These are phyloP conservation scores for Lepetodrilus schrolli DNA, from an alignment of 2,888 invertebrate genomes.

Conservation along the genomic window DNA sequence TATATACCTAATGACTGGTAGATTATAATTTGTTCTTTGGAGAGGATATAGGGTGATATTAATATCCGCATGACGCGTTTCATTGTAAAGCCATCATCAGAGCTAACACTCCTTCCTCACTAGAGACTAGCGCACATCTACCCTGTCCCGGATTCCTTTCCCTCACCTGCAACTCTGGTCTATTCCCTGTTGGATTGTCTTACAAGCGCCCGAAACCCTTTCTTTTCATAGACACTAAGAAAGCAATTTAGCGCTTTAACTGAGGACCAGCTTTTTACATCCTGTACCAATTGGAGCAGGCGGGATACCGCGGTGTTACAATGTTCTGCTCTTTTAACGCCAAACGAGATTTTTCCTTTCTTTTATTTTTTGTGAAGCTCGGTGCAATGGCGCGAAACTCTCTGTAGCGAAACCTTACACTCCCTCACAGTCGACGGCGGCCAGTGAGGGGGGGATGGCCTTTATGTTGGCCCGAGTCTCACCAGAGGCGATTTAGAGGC, in stretches of 20 bases:
- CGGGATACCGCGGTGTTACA: neutral
- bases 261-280: conserved; percentile 19
- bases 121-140: neutral
- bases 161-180: neutral
- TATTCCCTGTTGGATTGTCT: conserved; percentile 2
- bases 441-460: neutral
- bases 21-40: too few relatives aligned
- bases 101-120: neutral
- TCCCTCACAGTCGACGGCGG: neutral
- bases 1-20: too few relatives aligned
- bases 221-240: conserved; percentile 24
- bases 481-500: conserved; percentile 17
- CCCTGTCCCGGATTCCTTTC: neutral
- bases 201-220: conserved; percentile 17
- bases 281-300: conserved; percentile 9
- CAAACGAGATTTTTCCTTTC: conserved; percentile 27
- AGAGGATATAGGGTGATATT: too few relatives aligned
- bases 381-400: conserved; percentile 8
- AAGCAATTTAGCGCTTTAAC: conserved; percentile 27
- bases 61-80: too few relatives aligned
- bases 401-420: conserved; percentile 16
- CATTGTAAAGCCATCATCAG: too few relatives aligned
- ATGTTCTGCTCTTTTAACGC: conserved; percentile 26
- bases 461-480: neutral
- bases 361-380: conserved; percentile 1